Evolutionary conservation across 2,888 invertebrate genomes (phyloP).

Genomic region (Acanthosepion esculentum): DNA sequence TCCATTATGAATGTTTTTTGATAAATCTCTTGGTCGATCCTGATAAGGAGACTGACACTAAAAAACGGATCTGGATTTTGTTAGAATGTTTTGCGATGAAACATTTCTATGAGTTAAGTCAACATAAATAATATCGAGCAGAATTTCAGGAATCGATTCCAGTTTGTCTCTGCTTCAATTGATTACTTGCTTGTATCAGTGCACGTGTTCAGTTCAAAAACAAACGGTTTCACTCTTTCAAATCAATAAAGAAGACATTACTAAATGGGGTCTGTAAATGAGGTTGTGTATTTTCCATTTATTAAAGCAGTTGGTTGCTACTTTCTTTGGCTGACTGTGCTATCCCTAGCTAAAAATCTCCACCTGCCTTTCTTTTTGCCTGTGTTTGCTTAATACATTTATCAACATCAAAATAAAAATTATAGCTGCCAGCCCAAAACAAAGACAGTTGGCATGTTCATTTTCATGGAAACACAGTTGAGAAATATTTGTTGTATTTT

Average conservation of each 20-base stretch:
- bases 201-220: neutral
- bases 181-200: neutral
- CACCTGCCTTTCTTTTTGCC: neutral
- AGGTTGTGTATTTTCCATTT: slow-evolving; percentile 33
- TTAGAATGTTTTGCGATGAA: neutral
- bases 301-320: neutral
- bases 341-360: neutral
- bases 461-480: neutral
- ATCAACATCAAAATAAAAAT: neutral
- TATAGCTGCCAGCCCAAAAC: neutral
- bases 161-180: neutral
- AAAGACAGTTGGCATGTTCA: neutral
- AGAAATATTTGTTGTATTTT: neutral
- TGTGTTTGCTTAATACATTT: too few species aligned
- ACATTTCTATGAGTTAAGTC: neutral
- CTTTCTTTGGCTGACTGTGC: neutral
- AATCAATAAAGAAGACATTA: neutral
- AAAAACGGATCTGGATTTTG: neutral
- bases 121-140: neutral
- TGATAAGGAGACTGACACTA: neutral
- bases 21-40: neutral
- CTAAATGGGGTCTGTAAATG: neutral
- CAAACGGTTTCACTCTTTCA: neutral
- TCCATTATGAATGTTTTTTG: neutral
- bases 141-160: neutral